Conservation (phyloP, 2,888 invertebrate species). For the Lasioglossum lativentre region DNA sequence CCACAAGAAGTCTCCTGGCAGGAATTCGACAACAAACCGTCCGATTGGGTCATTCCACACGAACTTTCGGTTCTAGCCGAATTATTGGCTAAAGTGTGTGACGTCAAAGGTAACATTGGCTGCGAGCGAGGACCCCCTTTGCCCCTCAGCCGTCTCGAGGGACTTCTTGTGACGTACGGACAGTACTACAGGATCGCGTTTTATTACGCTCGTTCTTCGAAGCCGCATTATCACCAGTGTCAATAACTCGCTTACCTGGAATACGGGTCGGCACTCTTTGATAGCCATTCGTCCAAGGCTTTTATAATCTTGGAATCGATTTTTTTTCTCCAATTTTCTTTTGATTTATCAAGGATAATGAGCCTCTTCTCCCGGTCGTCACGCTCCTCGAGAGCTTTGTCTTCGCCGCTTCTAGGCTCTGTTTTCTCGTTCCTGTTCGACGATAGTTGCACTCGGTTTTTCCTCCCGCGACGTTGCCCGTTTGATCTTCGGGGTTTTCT, state of each 20-base stretch:
- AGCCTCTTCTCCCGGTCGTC: slow-evolving; percentile 16
- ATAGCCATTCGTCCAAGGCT: neutral
- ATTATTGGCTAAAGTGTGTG: too few species aligned
- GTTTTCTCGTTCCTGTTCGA: neutral
- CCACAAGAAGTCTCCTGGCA: too few species aligned
- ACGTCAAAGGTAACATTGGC: too few species aligned
- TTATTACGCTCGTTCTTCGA: slow-evolving; percentile 15
- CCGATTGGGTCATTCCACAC: too few species aligned
- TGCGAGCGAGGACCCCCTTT: too few species aligned
- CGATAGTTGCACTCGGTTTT: neutral
- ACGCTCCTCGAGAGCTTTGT: slow-evolving; percentile 9
- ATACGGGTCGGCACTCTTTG: slow-evolving; percentile 20
- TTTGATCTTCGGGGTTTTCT: slow-evolving; percentile 46
- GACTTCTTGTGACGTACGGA: too few species aligned
- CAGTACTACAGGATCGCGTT: neutral
- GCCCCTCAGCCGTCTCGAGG: too few species aligned
- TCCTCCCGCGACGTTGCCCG: neutral
- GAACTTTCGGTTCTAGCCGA: too few species aligned
- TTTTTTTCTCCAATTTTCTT: slow-evolving; percentile 26
- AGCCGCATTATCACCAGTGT: slow-evolving; percentile 21
- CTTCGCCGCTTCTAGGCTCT: neutral
- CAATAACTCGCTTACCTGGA: slow-evolving; percentile 30
- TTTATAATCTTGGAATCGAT: neutral
- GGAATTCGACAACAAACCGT: too few species aligned
- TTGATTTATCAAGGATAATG: slow-evolving; percentile 39